These are phyloP conservation scores for Acanthosoma haemorrhoidale DNA, from an alignment of 2,888 invertebrate genomes.

Conservation along the genomic window DNA sequence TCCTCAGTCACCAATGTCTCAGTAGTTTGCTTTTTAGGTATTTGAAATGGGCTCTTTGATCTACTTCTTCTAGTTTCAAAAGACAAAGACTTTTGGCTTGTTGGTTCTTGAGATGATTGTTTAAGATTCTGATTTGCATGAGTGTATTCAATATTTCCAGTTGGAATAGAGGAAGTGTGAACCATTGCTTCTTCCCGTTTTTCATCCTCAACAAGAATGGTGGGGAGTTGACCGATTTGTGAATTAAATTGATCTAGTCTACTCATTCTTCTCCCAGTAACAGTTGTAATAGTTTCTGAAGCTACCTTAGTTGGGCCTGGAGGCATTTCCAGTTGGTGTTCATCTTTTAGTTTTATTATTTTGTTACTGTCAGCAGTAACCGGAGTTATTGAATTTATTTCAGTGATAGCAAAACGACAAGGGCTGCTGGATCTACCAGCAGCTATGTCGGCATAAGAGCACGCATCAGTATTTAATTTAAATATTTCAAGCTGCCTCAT, in stretches of 20 bases:
- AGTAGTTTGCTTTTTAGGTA: background rate
- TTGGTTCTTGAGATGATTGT: background rate
- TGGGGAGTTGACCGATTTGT: background rate
- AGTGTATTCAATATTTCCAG: background rate
- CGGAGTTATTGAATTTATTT: background rate
- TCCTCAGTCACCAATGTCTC: background rate
- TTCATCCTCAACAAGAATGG: background rate
- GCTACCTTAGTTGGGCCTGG: background rate
- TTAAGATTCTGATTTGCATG: background rate
- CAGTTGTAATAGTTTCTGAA: background rate
- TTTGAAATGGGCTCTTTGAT: slow-evolving; percentile 55
- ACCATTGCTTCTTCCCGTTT: slow-evolving; percentile 26
- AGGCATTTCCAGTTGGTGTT: background rate
- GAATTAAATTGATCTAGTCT: slow-evolving; percentile 5
- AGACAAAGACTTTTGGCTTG: background rate
- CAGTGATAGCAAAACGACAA: slow-evolving; percentile 40
- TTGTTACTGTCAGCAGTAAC: background rate
- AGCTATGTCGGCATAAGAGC: slow-evolving; percentile 64
- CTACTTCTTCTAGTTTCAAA: slow-evolving; percentile 35
- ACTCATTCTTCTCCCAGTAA: background rate
- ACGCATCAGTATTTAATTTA: slow-evolving; percentile 21
- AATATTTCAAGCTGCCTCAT: background rate
- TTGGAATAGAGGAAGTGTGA: background rate
- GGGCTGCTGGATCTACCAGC: slow-evolving; percentile 54
- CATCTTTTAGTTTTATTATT: background rate